These are phyloP conservation scores for Ophonus ardosiacus DNA, from an alignment of 2,888 invertebrate species.

Conservation along the genomic window DNA sequence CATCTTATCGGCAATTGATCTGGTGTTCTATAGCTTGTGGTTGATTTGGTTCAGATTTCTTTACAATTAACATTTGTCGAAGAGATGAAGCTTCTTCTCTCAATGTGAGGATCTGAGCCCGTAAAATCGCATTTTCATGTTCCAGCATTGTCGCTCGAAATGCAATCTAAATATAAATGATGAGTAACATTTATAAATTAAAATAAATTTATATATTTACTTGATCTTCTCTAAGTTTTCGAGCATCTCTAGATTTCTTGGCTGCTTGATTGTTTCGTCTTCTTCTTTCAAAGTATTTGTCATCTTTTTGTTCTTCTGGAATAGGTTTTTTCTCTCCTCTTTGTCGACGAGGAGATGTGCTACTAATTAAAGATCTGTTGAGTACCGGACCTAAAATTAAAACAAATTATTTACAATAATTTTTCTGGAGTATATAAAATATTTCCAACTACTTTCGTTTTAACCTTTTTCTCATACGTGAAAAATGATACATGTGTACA, in stretches of 20 bases:
- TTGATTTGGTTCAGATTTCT: conserved; percentile 69
- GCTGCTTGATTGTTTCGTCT: conserved; percentile 94
- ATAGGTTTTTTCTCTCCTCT: conserved; percentile 92
- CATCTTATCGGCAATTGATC: conserved; percentile 53
- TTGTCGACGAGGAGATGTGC: conserved; percentile 76
- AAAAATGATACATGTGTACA: no score
- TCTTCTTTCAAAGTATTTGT: conserved; percentile 92
- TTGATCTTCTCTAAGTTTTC: conserved; percentile 92
- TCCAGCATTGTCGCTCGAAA: conserved; percentile 90
- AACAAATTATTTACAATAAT: no score
- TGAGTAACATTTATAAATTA: not conserved
- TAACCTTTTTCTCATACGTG: no score
- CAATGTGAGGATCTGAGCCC: conserved; percentile 88
- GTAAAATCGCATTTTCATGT: conserved; percentile 91
- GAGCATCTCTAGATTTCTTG: conserved; percentile 93
- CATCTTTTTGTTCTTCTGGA: conserved; percentile 91
- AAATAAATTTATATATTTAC: conserved; percentile 73
- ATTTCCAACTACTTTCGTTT: no score
- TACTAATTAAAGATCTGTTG: conserved; percentile 44
- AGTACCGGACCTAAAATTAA: conserved; percentile 48
- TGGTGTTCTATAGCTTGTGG: conserved; percentile 37
- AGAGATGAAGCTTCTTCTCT: conserved; percentile 88
- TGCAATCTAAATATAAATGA: conserved; percentile 81
- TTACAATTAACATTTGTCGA: conserved; percentile 81
- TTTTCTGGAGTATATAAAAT: no score